Percentiles rank a stretch among this genome's conserved stretches.
Evolutionary conservation across 2,113 vertebrate species (phyloP).

Genomic region (sheep (Ovis aries)): ARS-UI_Ramb_v3.0 NC_056058.1:103640001-103640500

Average conservation of each 20-base stretch:
- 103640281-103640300: not conserved
- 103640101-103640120: not conserved
- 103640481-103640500: not conserved
- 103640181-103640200: not conserved
- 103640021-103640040: not conserved
- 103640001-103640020: not conserved
- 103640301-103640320: not conserved
- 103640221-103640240: not conserved
- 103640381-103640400: not conserved
- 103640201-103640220: not conserved
- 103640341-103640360: not conserved
- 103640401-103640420: not conserved
- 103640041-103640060: not conserved
- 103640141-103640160: not conserved
- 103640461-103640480: not conserved
- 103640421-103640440: not conserved
- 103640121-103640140: not conserved
- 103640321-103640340: not conserved
- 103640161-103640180: not conserved
- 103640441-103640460: accelerated
- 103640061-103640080: not conserved
- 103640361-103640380: not conserved
- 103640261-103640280: not conserved
- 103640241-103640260: not conserved
- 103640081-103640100: not conserved